These are phyloP conservation scores for Apolygus lucorum DNA, from an alignment of 1,140 invertebrate species.

Conservation along the genomic window DNA sequence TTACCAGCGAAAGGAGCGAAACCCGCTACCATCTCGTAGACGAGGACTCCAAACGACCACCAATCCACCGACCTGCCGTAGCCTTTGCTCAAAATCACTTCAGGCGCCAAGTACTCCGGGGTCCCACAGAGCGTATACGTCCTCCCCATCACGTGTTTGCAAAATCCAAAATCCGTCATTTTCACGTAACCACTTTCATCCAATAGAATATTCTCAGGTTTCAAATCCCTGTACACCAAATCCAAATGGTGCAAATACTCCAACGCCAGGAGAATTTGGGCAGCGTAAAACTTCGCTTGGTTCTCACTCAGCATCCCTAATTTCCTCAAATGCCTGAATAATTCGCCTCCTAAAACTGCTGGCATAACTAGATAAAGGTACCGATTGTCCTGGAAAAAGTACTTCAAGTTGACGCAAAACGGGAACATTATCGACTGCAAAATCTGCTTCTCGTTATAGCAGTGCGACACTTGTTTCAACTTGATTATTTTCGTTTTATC, in stretches of 20 bases:
- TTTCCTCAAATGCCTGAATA: constrained; percentile 60
- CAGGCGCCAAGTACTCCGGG: constrained; percentile 91
- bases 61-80: constrained; percentile 95
- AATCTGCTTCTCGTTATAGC: constrained; percentile 76
- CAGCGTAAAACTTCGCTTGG: constrained; percentile 80
- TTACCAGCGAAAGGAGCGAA: constrained; percentile 73
- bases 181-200: constrained; percentile 62
- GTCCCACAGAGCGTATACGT: constrained; percentile 95
- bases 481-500: constrained; percentile 79
- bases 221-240: constrained; percentile 86
- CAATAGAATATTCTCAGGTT: constrained; percentile 94
- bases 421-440: constrained; percentile 69
- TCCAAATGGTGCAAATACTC: constrained; percentile 90
- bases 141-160: constrained; percentile 24
- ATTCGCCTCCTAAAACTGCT: constrained; percentile 70
- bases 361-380: constrained; percentile 75
- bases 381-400: constrained; percentile 75
- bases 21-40: constrained; percentile 77
- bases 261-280: constrained; percentile 81
- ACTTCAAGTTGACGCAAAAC: constrained; percentile 76
- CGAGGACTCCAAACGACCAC: constrained; percentile 88
- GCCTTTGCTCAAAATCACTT: constrained; percentile 88
- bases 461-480: constrained; percentile 76
- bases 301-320: constrained; percentile 65
- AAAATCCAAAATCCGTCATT: constrained; percentile 28